Evolutionary conservation across 2,113 vertebrate genomes (phyloP), one percentile per base, ranked within the genome.

Genomic region (Clarias macrocephalus): DNA sequence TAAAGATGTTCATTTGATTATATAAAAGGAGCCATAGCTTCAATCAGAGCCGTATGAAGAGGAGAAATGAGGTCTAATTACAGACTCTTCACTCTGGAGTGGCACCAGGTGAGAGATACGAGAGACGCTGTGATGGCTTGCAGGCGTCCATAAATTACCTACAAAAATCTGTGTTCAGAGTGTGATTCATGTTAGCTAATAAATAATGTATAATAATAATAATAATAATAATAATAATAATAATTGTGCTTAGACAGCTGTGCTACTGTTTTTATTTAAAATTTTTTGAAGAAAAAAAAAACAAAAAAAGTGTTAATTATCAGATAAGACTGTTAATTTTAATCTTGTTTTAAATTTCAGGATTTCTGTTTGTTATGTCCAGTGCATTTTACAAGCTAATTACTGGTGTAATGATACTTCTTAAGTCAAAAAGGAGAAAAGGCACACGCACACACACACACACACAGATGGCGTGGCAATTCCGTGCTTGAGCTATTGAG

Each of bases 401-500:
- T 21, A 23, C 56, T 1, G 12, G 73, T 52, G 18, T 76, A 76
- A 76, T 54, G 15, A 54, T 33, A 63, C 18, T 60, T 59, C 48
- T 33, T 33, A 65, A 80, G 75, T 37, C 28, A 86, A 56, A 80
- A 65, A 42, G 48, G 12, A 57, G 12, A 37, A 60, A 80, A 23
- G 12, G 16, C 23, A 62, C 13, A 12, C 52, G 42, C 84, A 56
- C 60, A 59, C 21, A 57, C 79, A 82, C 21, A 82, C 83, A 66
- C 30, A 16, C 48, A 59, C 85, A 76, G 75, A 84, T 70, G 56
- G 70, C 84, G 72, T 65, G 83, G 81, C 75, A 75, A 70, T 76
- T 65, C 48, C 42, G 81, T 83, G 83, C 79, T 42, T 90, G 86
- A 91, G 88, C 91, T 86, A 89, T 83, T 77, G 63, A 42, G 84